A percentile compares a stretch with the other conserved stretches of the same genome.
Conservation (phyloP, 2,888 invertebrate genomes). For the Apodemia zela region DNA sequence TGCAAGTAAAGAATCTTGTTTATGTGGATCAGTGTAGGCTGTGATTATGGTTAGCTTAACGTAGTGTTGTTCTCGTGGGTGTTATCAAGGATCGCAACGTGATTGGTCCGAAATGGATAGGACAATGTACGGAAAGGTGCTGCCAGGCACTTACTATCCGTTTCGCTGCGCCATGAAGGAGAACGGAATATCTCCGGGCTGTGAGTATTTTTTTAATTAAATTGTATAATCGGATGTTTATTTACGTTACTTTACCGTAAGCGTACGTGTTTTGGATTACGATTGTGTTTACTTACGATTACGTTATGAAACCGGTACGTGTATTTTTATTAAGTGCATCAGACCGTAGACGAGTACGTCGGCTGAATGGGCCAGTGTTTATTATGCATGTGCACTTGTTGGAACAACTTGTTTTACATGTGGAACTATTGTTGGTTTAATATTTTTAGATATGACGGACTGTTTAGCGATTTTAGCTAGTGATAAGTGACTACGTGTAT, state of each 20-base stretch:
- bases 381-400: slow-evolving; percentile 41
- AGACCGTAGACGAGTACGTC: slow-evolving; percentile 43
- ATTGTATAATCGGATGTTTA: slow-evolving; percentile 33
- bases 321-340: slow-evolving; percentile 53
- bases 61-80: slow-evolving; percentile 61
- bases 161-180: slow-evolving; percentile 90
- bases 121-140: slow-evolving; percentile 93
- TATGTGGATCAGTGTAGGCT: slow-evolving; percentile 58
- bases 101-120: slow-evolving; percentile 87
- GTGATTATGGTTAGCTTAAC: slow-evolving; percentile 72
- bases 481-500: slow-evolving; percentile 7
- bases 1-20: slow-evolving; percentile 32
- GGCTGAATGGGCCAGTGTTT: slow-evolving; percentile 36
- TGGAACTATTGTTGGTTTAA: slow-evolving; percentile 2
- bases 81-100: slow-evolving; percentile 55
- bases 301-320: slow-evolving; percentile 45
- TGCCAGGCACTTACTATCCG: slow-evolving; percentile 91
- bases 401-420: slow-evolving; percentile 11
- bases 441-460: slow-evolving; percentile 16
- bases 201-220: slow-evolving; percentile 82
- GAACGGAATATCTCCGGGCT: slow-evolving; percentile 91
- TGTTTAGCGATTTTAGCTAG: slow-evolving; percentile 3
- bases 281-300: slow-evolving; percentile 40
- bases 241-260: slow-evolving; percentile 36
- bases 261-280: slow-evolving; percentile 40